These are phyloP conservation scores for Porites australiensis DNA, from an alignment of 64 coral and sea anemone genomes.

Conservation along the genomic window DNA sequence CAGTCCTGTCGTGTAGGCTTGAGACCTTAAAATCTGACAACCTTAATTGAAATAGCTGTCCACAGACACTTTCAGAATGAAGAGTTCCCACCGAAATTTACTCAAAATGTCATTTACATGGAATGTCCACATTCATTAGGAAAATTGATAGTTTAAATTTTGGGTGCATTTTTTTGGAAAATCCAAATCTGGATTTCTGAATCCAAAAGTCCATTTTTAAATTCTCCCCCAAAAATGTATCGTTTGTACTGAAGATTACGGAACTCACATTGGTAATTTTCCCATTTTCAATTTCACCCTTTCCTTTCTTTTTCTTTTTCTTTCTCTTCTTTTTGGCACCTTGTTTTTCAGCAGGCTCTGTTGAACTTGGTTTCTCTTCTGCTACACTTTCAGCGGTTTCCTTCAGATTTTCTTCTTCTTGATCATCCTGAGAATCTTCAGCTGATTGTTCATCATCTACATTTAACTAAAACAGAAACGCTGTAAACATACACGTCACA, in stretches of 20 bases:
- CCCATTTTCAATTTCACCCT: slow-evolving; percentile 10
- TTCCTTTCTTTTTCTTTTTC: slow-evolving; percentile 56
- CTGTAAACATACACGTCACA: no score
- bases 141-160: no score
- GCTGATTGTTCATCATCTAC: slow-evolving; percentile 25
- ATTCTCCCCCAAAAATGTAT: not conserved
- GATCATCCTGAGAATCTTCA: slow-evolving; percentile 16
- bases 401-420: slow-evolving; percentile 24
- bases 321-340: slow-evolving; percentile 38
- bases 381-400: not conserved
- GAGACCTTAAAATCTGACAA: no score
- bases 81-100: no score
- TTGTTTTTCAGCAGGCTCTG: not conserved
- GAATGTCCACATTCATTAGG: no score
- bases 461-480: slow-evolving; percentile 2
- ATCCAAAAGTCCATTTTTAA: no score
- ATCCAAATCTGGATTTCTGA: no score
- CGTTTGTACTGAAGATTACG: not conserved
- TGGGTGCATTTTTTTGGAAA: no score
- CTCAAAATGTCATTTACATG: no score
- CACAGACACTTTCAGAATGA: no score
- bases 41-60: no score
- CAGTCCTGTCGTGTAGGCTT: no score
- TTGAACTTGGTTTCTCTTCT: slow-evolving; percentile 8
- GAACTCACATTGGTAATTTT: not conserved